Evolutionary conservation across 2,888 invertebrate species (phyloP), one percentile per base, ranked within the genome.

Genomic region (Hyppa rectilinea): DNA sequence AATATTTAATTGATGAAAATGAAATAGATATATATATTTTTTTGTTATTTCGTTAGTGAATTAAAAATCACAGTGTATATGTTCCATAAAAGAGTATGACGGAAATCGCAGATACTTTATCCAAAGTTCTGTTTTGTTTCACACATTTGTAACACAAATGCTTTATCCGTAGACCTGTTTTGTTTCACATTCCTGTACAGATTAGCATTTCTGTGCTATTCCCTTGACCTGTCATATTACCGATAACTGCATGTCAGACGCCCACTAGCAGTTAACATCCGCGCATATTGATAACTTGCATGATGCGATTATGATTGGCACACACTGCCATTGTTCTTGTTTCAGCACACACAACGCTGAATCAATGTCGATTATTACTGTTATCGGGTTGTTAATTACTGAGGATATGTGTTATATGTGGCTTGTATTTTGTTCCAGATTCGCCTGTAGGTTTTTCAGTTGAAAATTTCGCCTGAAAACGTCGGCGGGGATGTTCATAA

Each of bases 221-320:
- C 38, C 61, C 49, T 43, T 1, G n/a, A 7, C 0, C 20, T 43
- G 59, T 38, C 31, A 38, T 31, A 14, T 47, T 10, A 63, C 50
- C 34, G 80, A 79, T 82, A 83, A 53, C 55, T 50, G 67, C 7
- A 47, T 64, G 74, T 79, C 66, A 52, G 38, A 56, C 78, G 67
- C 78, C 83, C 80, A 82, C 83, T 43, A 60, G 50, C 31, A 63
- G 66, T 73, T 66, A 80, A 67, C 83, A 83, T 79, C 78, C 83
- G 83, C 45, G 56, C 59, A 52, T 59, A 40, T 50, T 74, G 78
- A 79, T 79, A 79, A 80, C 62, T 66, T 36, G 74, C 29, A 31
- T 43, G 74, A 82, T 56, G 47, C 58, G 73, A 82, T 78, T 78
- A 78, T 62, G 59, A 82, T 62, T 73, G 78, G 73, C 80, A 59